Percentiles rank a stretch among this genome's conserved stretches.
These are phyloP conservation scores for Choloepus hoffmanni DNA, from an alignment of 2,113 vertebrate genomes.

Conservation along the genomic window DNA sequence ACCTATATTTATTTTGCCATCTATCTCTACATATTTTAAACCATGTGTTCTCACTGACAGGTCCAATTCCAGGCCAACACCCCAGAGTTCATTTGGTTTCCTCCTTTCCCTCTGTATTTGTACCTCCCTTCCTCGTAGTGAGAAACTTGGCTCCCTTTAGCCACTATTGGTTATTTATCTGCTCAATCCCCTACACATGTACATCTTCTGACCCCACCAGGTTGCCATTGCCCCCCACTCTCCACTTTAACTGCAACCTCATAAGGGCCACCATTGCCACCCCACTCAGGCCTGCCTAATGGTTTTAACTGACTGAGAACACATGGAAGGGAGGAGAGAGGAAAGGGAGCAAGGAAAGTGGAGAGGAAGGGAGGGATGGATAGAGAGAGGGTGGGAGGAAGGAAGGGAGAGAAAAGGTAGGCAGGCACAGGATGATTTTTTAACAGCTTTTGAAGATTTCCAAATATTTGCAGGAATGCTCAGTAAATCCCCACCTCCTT, in stretches of 20 bases:
- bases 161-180: not conserved
- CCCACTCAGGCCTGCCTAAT: not conserved
- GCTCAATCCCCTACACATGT: not conserved
- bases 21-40: not conserved
- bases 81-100: not conserved
- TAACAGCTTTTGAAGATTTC: not conserved
- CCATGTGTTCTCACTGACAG: not conserved
- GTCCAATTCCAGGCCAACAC: not conserved
- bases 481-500: no score
- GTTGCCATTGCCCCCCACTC: not conserved
- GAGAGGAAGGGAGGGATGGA: not conserved
- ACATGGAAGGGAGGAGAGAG: not conserved
- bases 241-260: not conserved
- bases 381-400: not conserved
- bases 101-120: not conserved
- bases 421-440: not conserved
- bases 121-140: not conserved
- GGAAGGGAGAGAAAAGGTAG: not conserved
- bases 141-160: not conserved
- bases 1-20: not conserved
- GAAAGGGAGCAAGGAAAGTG: not conserved
- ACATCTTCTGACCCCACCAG: not conserved
- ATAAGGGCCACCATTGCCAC: not conserved
- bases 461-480: conserved; percentile 6
- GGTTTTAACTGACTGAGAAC: not conserved